Evolutionary conservation across 2,888 invertebrate species (phyloP).

Genomic region (Nomada fucata): DNA sequence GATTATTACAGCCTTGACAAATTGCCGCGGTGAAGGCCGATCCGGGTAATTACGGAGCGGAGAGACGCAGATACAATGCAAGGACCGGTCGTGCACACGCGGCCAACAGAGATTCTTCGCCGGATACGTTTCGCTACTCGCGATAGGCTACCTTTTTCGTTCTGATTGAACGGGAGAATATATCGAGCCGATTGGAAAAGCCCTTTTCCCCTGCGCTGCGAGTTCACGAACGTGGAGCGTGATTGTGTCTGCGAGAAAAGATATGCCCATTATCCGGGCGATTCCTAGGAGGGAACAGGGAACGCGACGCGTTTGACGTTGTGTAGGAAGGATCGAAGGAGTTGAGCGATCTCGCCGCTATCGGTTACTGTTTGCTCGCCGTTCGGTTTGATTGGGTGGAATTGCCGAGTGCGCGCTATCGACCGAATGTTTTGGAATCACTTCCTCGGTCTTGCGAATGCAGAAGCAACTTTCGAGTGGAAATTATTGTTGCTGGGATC

Average conservation of each 20-base stretch:
- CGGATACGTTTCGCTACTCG: slow-evolving; percentile 12
- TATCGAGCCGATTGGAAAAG: slow-evolving; percentile 43
- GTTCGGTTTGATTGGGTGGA: background rate
- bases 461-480: no score
- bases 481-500: no score
- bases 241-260: slow-evolving; percentile 21
- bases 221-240: slow-evolving; percentile 50
- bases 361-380: background rate
- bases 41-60: slow-evolving; percentile 82
- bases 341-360: background rate
- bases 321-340: background rate
- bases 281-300: background rate
- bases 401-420: background rate
- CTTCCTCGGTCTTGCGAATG: no score
- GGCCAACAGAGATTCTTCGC: no score
- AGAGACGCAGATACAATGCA: slow-evolving; percentile 70
- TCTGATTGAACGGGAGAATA: slow-evolving; percentile 33
- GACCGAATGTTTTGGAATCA: no score
- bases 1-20: slow-evolving; percentile 84
- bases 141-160: slow-evolving; percentile 36
- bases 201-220: slow-evolving; percentile 25
- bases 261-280: background rate
- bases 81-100: slow-evolving; percentile 48
- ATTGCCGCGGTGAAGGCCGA: slow-evolving; percentile 83
- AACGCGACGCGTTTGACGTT: background rate